Base-by-base conservation (phyloP, 2,888 invertebrate genomes). In the Serrognathus titanus region DNA sequence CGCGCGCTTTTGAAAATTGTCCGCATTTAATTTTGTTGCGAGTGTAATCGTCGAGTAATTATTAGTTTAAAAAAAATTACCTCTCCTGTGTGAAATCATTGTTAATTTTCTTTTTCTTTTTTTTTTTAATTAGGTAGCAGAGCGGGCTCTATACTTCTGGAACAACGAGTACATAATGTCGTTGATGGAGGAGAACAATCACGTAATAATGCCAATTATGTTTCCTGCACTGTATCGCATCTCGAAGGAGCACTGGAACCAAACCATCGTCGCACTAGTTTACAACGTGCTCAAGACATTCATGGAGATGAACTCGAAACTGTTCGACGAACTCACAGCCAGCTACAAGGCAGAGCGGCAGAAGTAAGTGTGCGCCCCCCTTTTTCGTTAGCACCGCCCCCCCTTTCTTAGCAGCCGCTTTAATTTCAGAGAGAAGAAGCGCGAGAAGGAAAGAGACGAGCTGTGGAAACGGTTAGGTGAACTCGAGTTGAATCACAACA, bases 251-350 rank as follows among this genome's bases (percentile, higher is more conserved):
- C 99, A 99, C 82, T 99, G 99, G 99, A 99, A 99, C 83, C 98
- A 97, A 82, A 99, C 98, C 65, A 99, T 99, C 73, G 94, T 99
- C 69, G 97, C 97, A 60, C 88, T 99, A 72, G 97, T 99, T 71
- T 99, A 99, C 83, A 99, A 99, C 81, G 99, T 99, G 75, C 89
- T 99, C 74, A 99, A 99, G 83, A 91, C 98, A 56, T 99, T 99
- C 82, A 99, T 99, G 99, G 99, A 99, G 81, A 99, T 99, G 98
- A 99, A 99, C 84, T 97, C 97, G 76, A 97, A 97, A 80, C 85
- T 99, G 68, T 99, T 99, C 77, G 99, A 99, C 79, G 98, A 99
- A 82, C 87, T 99, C 78, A 94, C 98, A 75, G 91, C 96, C 74
- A 94, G 94, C 81, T 99, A 98, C 83, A 99, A 99, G 83, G 92